Conservation (phyloP, 2,888 invertebrate genomes). For the Magallana nippona region DNA sequence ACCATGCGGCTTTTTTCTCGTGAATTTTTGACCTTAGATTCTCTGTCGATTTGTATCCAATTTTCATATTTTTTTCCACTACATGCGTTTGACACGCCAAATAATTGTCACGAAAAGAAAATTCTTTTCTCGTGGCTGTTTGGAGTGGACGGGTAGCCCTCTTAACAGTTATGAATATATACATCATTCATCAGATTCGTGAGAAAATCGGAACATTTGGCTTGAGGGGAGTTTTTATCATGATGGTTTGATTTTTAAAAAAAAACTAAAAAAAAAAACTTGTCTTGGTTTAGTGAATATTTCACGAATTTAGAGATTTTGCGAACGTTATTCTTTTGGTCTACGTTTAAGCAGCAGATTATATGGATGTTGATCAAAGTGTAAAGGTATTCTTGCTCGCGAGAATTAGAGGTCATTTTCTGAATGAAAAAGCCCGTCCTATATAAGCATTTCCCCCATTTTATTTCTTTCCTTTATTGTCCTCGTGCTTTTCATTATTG, state of each 20-base stretch:
- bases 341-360: too few species aligned
- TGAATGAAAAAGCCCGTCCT: too few species aligned
- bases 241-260: not conserved
- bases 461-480: not conserved
- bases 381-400: too few species aligned
- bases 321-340: too few species aligned
- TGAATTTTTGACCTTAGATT: conserved; percentile 27
- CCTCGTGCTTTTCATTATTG: not conserved
- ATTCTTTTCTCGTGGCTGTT: not conserved
- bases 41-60: conserved; percentile 18
- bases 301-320: too few species aligned
- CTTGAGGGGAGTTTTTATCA: not conserved
- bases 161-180: conserved; percentile 10
- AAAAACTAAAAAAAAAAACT: too few species aligned
- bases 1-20: not conserved
- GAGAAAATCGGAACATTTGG: conserved; percentile 7
- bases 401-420: too few species aligned
- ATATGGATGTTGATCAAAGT: too few species aligned
- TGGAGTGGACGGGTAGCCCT: not conserved
- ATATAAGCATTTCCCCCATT: not conserved
- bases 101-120: not conserved
- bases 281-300: too few species aligned
- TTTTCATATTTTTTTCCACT: conserved; percentile 11
- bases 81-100: conserved; percentile 2
- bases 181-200: conserved; percentile 10